phyloP scores from a whole-genome alignment of 2,113 vertebrate species.

The Zootoca vivipara region DNA sequence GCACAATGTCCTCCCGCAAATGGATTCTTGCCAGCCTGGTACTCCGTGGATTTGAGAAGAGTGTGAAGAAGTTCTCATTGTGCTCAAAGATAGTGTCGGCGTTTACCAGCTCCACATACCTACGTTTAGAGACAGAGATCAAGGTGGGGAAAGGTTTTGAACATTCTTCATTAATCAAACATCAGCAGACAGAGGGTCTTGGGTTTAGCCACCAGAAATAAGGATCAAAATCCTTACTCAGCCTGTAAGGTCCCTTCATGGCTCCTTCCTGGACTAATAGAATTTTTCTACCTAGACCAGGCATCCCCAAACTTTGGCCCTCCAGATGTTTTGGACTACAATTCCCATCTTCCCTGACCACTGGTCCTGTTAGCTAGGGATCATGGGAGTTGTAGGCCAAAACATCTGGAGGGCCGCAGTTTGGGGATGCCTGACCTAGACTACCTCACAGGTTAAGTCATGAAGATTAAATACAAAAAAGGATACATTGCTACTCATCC shows the following conservation, averaged over 20 bases:
- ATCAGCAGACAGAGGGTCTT: neutral
- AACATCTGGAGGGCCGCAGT: no score
- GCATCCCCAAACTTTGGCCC: no score
- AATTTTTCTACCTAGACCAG: neutral
- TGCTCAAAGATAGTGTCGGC: slow-evolving; percentile 90
- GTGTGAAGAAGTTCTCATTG: slow-evolving; percentile 93
- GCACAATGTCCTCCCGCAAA: slow-evolving; percentile 88
- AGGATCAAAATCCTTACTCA: neutral
- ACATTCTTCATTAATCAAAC: neutral
- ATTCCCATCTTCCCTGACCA: no score
- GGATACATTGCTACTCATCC: neutral
- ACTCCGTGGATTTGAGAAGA: slow-evolving; percentile 93
- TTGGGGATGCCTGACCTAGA: no score
- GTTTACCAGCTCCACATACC: slow-evolving; percentile 94
- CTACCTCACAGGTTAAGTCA: neutral
- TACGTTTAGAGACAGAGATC: slow-evolving; percentile 49
- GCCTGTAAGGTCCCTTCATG: neutral
- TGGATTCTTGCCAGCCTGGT: slow-evolving; percentile 92
- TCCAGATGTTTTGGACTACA: no score
- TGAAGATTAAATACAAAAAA: neutral
- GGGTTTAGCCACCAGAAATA: neutral
- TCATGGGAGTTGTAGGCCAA: no score
- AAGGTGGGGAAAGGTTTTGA: slow-evolving; percentile 20
- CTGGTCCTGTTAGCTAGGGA: no score
- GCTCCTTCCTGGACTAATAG: neutral